Evolutionary conservation across 2,113 vertebrate species (phyloP).

Genomic region (Eulemur macaco): DNA sequence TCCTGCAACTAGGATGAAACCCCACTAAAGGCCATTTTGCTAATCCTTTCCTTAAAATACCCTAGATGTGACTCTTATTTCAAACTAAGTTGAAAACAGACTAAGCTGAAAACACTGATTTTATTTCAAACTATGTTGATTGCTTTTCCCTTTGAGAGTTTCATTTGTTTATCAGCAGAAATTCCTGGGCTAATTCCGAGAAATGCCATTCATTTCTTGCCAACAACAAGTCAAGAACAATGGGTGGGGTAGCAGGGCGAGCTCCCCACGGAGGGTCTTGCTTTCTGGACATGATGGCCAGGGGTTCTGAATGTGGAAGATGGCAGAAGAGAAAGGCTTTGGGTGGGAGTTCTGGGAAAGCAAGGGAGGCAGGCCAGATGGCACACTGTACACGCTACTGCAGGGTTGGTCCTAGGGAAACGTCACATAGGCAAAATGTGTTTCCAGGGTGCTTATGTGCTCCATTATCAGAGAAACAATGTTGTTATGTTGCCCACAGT

Average conservation of each 20-base stretch:
- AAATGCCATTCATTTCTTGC: conserved; percentile 79
- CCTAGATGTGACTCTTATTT: conserved; percentile 63
- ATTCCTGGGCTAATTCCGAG: conserved; percentile 78
- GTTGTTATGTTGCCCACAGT: not conserved
- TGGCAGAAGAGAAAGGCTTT: conserved; percentile 34
- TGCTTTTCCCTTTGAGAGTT: conserved; percentile 79
- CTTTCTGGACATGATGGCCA: conserved; percentile 57
- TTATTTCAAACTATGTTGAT: conserved; percentile 80
- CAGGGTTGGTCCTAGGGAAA: not conserved
- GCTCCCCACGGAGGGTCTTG: conserved; percentile 66
- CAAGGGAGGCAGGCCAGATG: not conserved
- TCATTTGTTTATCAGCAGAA: conserved; percentile 81
- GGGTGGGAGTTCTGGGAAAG: conserved; percentile 29
- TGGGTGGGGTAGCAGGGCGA: conserved; percentile 49
- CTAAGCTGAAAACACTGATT: conserved; percentile 75
- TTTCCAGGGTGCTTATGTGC: not conserved
- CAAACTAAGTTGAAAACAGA: conserved; percentile 73
- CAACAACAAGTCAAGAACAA: conserved; percentile 73
- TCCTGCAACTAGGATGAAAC: conserved; percentile 26
- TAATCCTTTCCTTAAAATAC: conserved; percentile 64
- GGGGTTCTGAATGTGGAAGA: conserved; percentile 16
- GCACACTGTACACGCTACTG: not conserved
- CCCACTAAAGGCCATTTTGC: conserved; percentile 28
- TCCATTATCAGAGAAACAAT: not conserved
- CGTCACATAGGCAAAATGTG: not conserved